Evolutionary conservation across 2,888 invertebrate genomes (phyloP), one percentile per base, ranked within the genome.

Genomic region (Steinernema scapterisci): DNA sequence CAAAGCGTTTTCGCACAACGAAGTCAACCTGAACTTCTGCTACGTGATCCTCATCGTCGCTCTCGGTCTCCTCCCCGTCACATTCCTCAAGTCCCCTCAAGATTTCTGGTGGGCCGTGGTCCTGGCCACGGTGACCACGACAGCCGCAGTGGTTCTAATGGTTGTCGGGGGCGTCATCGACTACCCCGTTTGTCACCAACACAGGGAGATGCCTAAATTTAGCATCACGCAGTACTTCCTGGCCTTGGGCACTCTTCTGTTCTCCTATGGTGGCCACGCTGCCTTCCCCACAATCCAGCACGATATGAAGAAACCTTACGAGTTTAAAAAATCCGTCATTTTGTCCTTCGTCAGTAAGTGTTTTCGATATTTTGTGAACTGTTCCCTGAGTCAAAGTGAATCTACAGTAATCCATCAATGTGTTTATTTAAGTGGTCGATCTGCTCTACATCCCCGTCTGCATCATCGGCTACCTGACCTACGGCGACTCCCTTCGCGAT

Each of bases 21-120:
- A 72, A 27, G 31, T 71, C 1, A 73, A 80, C 23, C 56, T 81
- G 45, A 75, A 73, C 19, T 85, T 81, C 80, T 86, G 86, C 78
- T 75, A 80, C 13, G 81, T 86, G 27, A 75, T 86, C 23, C 74
- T 86, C 16, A 81, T 84, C 54, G 78, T 86, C 44, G 85, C 85
- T 27, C 77, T 81, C 23, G 75, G 79, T 23, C 82, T 86, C 31
- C 78, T 85, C 19, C 86, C 86, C 27, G 74, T 86, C n/a, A 81
- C 80, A 2, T 83, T 86, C 77, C 77, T 86, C 45, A 86, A 86
- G 74, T 85, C 85, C 0, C 86, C 86, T 9, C 80, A 83, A 51
- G 86, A 86, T 75, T 86, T 86, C 78, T 86, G 86, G 86, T 83
- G 84, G 83, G 85, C 85, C 11, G 84, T 83, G n/a, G 83, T 85